A percentile compares a stretch with the other conserved stretches of the same genome.
phyloP scores from a whole-genome alignment of 2,888 invertebrate genomes.

The Bursaphelenchus okinawaensis region DNA sequence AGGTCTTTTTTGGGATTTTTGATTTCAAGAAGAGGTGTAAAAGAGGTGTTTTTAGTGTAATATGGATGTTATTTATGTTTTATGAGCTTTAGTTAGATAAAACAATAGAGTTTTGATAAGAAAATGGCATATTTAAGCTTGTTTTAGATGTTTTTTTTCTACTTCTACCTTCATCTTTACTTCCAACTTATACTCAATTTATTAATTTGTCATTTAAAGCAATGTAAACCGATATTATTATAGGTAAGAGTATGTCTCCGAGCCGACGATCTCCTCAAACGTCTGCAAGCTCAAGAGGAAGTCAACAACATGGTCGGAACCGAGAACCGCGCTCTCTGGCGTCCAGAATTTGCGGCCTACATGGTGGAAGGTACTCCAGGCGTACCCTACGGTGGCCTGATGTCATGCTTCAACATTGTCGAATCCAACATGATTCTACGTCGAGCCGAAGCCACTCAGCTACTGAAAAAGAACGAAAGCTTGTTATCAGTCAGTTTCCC shows the following conservation, averaged over 20 bases:
- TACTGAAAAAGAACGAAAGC: conserved; percentile 67
- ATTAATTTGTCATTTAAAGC: too few species aligned
- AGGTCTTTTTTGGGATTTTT: too few species aligned
- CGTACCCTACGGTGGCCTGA: conserved; percentile 61
- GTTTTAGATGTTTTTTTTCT: background rate
- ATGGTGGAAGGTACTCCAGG: conserved; percentile 98
- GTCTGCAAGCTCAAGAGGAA: conserved; percentile 66
- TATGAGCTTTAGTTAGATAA: too few species aligned
- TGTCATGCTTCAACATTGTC: conserved; percentile 94
- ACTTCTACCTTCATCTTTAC: background rate
- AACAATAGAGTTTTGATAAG: too few species aligned
- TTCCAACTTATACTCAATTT: too few species aligned
- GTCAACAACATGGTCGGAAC: conserved; percentile 52
- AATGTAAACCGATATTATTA: conserved; percentile 1
- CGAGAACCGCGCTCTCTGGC: conserved; percentile 68
- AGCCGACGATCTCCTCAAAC: conserved; percentile 72
- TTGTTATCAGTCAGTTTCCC: conserved; percentile 86
- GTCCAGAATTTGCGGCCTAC: conserved; percentile 96
- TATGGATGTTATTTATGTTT: too few species aligned
- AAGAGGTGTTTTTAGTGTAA: too few species aligned
- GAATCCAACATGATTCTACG: conserved; percentile 89
- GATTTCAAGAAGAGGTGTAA: too few species aligned
- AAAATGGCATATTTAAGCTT: too few species aligned
- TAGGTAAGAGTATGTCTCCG: conserved; percentile 72
- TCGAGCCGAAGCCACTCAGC: conserved; percentile 66